Evolutionary conservation across 2,797 vertebrate species (phyloP).

Genomic region (Picus viridis): DNA sequence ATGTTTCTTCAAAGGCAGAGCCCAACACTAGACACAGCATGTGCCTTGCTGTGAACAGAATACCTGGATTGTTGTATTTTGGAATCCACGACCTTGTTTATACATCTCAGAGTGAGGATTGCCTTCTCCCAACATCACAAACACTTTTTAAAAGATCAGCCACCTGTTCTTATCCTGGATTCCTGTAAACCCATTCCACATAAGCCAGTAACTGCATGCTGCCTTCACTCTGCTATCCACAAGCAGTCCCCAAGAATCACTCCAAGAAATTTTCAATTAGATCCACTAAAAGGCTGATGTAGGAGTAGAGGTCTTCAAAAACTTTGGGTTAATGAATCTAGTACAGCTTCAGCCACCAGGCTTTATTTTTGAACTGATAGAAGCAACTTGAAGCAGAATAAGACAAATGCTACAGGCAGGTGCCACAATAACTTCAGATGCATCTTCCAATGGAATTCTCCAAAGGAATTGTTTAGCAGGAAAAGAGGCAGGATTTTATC

Average conservation of each 20-base stretch:
- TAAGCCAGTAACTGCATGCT: neutral
- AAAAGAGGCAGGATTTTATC: neutral
- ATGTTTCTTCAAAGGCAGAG: neutral
- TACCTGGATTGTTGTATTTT: neutral
- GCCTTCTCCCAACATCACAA: neutral
- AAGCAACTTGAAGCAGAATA: neutral
- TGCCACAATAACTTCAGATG: constrained; percentile 9
- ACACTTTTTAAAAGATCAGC: neutral
- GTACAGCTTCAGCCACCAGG: neutral
- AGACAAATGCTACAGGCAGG: neutral
- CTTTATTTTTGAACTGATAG: neutral
- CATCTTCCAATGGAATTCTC: neutral
- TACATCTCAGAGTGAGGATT: neutral
- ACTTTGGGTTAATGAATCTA: neutral
- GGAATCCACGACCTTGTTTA: neutral
- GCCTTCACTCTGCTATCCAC: neutral
- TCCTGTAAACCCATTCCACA: neutral
- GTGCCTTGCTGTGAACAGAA: neutral
- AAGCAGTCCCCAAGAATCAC: neutral
- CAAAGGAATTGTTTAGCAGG: neutral
- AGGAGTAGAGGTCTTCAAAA: neutral
- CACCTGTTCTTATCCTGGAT: neutral
- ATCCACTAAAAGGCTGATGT: neutral
- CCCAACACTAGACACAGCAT: neutral
- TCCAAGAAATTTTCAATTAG: neutral